Evolutionary conservation across 35 echinoderm and acorn worm species (phyloP).

Genomic region (Patiria miniata): DNA sequence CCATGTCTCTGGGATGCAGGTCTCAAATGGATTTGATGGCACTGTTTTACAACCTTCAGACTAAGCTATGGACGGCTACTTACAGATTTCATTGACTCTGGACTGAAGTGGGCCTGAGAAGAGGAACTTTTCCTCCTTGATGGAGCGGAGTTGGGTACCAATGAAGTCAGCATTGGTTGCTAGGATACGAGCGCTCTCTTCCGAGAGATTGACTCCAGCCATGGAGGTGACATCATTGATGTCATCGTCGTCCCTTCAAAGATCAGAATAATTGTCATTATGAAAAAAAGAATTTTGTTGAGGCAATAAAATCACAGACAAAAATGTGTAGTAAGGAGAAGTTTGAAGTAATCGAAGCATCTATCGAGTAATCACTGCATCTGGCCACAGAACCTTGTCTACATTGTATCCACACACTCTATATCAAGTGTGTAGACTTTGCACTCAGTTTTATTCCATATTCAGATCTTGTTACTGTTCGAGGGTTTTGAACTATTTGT

Average conservation of each 20-base stretch:
- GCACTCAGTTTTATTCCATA: too few relatives aligned
- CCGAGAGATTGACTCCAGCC: slow-evolving; percentile 96
- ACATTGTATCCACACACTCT: too few relatives aligned
- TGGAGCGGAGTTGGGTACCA: slow-evolving; percentile 93
- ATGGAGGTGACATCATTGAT: slow-evolving; percentile 99
- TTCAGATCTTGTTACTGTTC: too few relatives aligned
- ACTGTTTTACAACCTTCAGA: too few relatives aligned
- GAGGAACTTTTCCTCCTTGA: slow-evolving; percentile 91
- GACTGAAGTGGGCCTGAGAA: slow-evolving; percentile 57
- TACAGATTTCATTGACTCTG: slow-evolving; percentile 80
- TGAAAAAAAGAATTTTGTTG: not conserved
- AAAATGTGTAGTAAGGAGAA: not conserved
- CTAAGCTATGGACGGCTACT: slow-evolving; percentile 33
- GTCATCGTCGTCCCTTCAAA: slow-evolving; percentile 91
- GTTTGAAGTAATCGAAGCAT: too few relatives aligned
- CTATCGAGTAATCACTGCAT: too few relatives aligned
- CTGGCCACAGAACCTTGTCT: too few relatives aligned
- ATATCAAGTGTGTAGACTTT: too few relatives aligned
- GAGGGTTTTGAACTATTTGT: too few relatives aligned
- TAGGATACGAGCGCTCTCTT: slow-evolving; percentile 96
- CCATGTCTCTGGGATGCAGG: too few relatives aligned
- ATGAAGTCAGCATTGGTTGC: slow-evolving; percentile 96
- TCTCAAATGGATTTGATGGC: too few relatives aligned
- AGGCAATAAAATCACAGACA: not conserved
- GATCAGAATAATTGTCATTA: too few relatives aligned